Evolutionary conservation across 2,113 vertebrate genomes (phyloP), one percentile per base, ranked within the genome.

Genomic region (Vulpes lagopus): DNA sequence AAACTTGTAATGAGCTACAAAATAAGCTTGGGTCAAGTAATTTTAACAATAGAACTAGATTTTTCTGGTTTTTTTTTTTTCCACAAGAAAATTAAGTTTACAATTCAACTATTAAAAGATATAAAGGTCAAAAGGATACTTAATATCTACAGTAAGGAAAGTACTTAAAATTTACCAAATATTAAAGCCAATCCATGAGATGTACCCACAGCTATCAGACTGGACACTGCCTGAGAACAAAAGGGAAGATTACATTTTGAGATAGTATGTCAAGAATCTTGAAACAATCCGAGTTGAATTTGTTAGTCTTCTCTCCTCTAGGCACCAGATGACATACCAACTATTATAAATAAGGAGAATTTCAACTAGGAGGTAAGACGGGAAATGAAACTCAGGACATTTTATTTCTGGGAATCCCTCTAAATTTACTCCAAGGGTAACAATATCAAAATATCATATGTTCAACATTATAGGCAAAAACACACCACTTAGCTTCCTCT

Each of bases 201-300:
- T 0, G 99, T 99, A n/a, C 99, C 99, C 96, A 99, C 99, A 59
- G 99, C 99, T 92, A 99, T 99, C 74, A 99, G 99, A 92, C 99
- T 99, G 6, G 99, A 99, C 91, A 99, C 99, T 11, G 99, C 99
- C 99, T 99, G 98, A 81, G 97, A 97, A 91, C 60, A 98, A 1
- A n/a, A 43, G 82, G 43, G 93, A 96, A 97, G 91, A 81, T 81
- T 25, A 91, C 53, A 95, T 85, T 15, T 97, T 89, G 94, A 95
- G 78, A 90, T 0, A 71, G 60, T 60, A 88, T 25, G 88, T 65
- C 53, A 74, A 91, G 51, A 35, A 91, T 93, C 95, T 69, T 91
- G 71, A 95, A 96, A 94, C 73, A 67, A 92, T 74, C 94, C 65
- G 25, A 87, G 27, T 1, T 92, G 80, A 89, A 78, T 81, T 11